Evolutionary conservation across 2,797 vertebrate genomes (phyloP).

Genomic region (Numenius phaeopus): DNA sequence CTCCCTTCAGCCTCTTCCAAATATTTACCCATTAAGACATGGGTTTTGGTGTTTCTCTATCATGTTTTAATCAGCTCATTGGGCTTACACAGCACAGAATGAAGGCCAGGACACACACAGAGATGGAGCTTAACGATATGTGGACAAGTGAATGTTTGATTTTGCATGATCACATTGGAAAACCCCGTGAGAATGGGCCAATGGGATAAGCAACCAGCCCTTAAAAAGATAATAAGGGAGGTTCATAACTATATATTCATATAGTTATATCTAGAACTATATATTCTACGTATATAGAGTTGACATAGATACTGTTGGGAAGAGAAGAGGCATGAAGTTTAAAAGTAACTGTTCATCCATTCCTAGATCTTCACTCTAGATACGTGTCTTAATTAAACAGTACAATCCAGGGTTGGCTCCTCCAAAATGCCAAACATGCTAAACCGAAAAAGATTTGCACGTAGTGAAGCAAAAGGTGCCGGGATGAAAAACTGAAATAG

Average conservation of each 20-base stretch:
- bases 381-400: background rate
- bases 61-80: background rate
- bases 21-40: background rate
- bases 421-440: background rate
- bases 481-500: background rate
- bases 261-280: too few relatives aligned
- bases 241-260: background rate
- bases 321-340: background rate
- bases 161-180: background rate
- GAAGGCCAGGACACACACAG: background rate
- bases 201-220: background rate
- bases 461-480: background rate
- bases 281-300: too few relatives aligned
- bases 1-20: background rate
- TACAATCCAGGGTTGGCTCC: background rate
- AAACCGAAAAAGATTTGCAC: background rate
- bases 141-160: background rate
- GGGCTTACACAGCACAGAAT: background rate
- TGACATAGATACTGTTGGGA: background rate
- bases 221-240: background rate
- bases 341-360: background rate
- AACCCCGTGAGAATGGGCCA: background rate
- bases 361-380: background rate
- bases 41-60: background rate
- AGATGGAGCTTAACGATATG: background rate